phyloP scores from a whole-genome alignment of 2,888 invertebrate species.

The Cryptophagus acutangulus region DNA sequence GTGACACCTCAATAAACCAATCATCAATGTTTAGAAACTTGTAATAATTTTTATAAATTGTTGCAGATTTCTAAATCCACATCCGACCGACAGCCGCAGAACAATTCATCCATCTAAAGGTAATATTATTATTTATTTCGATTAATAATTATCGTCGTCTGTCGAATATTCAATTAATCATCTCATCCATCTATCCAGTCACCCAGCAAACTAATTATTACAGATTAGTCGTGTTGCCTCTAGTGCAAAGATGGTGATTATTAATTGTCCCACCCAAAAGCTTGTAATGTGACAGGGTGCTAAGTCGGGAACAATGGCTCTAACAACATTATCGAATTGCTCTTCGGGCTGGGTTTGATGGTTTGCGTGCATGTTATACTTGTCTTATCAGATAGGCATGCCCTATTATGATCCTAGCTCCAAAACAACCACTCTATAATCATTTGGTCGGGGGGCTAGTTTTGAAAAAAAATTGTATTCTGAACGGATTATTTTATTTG shows the following conservation, averaged over 20 bases:
- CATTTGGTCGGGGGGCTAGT: not conserved
- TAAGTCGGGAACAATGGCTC: slow-evolving; percentile 22
- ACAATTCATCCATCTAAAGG: not conserved
- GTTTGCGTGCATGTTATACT: no score
- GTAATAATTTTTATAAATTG: no score
- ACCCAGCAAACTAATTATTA: slow-evolving; percentile 12
- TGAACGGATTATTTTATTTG: no score
- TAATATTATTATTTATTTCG: not conserved
- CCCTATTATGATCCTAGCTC: no score
- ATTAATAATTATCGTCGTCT: slow-evolving; percentile 7
- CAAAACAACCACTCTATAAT: no score
- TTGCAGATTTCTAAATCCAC: no score
- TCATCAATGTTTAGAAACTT: no score
- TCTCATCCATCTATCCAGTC: slow-evolving; percentile 7
- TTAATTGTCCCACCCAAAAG: slow-evolving; percentile 21
- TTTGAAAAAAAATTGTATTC: no score
- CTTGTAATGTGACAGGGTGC: slow-evolving; percentile 22
- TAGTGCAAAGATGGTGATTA: slow-evolving; percentile 21
- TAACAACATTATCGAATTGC: slow-evolving; percentile 21
- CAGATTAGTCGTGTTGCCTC: slow-evolving; percentile 14
- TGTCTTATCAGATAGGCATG: slow-evolving; percentile 3
- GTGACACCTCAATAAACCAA: no score
- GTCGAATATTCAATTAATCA: no score
- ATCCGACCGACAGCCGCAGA: not conserved
- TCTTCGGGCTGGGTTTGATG: no score